Base-by-base conservation (phyloP, 2,113 vertebrate genomes). In the Polypterus bichir region DNA sequence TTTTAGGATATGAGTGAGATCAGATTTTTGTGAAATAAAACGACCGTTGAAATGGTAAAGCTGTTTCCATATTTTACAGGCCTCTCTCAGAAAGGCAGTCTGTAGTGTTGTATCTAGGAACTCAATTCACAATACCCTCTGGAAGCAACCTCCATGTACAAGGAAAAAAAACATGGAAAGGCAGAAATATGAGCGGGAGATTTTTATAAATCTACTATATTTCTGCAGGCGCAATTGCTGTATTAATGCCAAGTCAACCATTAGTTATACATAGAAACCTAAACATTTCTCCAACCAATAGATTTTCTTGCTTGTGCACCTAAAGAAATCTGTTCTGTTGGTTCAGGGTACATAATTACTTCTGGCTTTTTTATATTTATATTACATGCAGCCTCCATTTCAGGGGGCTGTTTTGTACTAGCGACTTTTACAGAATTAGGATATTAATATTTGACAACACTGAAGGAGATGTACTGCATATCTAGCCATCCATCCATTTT, bases 281-380 rank as follows among this genome's bases (percentile, higher is more conserved):
- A 75, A 71, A 76, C 68, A 70, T 78, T 82, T 74, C 66, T 76
- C 66, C 78, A 54, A 76, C 64, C 62, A 64, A 63, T 63, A 66
- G 62, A 74, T 75, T 64, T 69, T 85, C 71, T 74, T 70, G 7
- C 73, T 66, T 59, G 69, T 78, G 71, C 59, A 68, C 71, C 69
- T 77, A 74, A 78, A 77, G 48, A 52, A 52, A 54, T 66, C 65
- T 74, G 55, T 62, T 68, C 66, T 68, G 79, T 69, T 71, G 64
- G 64, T 55, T 67, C 58, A 71, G 53, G 64, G 75, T 76, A 70
- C 57, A 54, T 74, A 72, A 67, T 84, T 83, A 76, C 67, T 80
- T 82, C 73, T 66, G 71, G 65, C 66, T 77, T 87, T 77, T 77
- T 68, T 69, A 79, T 73, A 78, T 64, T 71, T 73, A 63, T 62